These are phyloP conservation scores for Drosophila asahinai DNA, from an alignment of 1,140 invertebrate genomes.

Conservation along the genomic window DNA sequence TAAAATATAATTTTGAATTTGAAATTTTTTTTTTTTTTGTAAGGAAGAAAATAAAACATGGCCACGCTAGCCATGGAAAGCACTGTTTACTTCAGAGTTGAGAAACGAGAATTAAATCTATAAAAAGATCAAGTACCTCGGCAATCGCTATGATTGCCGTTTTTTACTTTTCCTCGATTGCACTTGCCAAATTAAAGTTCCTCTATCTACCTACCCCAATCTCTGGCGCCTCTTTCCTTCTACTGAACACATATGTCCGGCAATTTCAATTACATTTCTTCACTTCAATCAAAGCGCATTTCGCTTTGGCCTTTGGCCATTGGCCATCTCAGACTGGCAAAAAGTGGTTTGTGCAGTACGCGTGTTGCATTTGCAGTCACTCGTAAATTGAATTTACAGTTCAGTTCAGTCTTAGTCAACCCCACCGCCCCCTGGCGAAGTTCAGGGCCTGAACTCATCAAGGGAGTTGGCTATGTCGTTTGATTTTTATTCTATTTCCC, in stretches of 20 bases:
- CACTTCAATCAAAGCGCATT: slow-evolving; percentile 74
- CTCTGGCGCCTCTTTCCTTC: slow-evolving; percentile 2
- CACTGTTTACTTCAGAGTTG: too few species aligned
- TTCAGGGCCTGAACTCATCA: slow-evolving; percentile 17
- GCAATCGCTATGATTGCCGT: slow-evolving; percentile 3
- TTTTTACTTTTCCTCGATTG: slow-evolving; percentile 40
- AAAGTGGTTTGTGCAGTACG: slow-evolving; percentile 63
- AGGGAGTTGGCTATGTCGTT: slow-evolving; percentile 65
- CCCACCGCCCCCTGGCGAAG: background rate
- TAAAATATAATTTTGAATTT: too few species aligned
- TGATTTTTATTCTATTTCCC: slow-evolving; percentile 36
- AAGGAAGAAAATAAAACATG: background rate
- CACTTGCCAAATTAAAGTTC: slow-evolving; percentile 51
- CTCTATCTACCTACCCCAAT: background rate
- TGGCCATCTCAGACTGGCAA: slow-evolving; percentile 24
- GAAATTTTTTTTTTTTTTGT: too few species aligned
- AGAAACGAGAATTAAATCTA: background rate
- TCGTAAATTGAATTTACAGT: slow-evolving; percentile 79
- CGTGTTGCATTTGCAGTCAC: slow-evolving; percentile 73
- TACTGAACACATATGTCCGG: slow-evolving; percentile 53
- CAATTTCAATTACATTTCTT: slow-evolving; percentile 79
- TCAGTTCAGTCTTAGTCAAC: slow-evolving; percentile 46
- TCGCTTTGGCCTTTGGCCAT: slow-evolving; percentile 28
- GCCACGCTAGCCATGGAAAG: background rate
- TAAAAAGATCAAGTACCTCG: slow-evolving; percentile 3